A percentile compares a stretch with the other conserved stretches of the same genome.
phyloP scores from a whole-genome alignment of 2,888 invertebrate genomes.

The Labia minor region DNA sequence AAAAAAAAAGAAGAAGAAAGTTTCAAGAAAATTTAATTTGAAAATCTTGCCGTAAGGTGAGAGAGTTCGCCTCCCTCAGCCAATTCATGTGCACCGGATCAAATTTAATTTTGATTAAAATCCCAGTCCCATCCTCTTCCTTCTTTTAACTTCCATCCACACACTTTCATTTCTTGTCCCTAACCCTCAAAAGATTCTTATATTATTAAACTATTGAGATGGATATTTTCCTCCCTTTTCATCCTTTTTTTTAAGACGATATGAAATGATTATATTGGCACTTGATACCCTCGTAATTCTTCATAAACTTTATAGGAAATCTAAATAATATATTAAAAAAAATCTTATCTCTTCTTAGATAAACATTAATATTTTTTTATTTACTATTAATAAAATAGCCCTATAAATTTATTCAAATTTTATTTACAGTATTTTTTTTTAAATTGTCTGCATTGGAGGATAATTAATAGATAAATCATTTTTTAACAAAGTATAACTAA shows the following conservation, averaged over 20 bases:
- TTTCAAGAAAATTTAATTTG: background rate
- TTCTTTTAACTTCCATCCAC: too few relatives aligned
- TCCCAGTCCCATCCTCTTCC: too few relatives aligned
- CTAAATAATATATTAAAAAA: conserved; percentile 9
- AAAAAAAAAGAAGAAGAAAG: background rate
- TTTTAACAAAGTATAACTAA: too few relatives aligned
- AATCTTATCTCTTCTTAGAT: background rate
- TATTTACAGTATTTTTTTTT: too few relatives aligned
- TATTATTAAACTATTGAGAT: background rate
- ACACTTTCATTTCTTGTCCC: too few relatives aligned
- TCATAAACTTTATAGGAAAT: background rate
- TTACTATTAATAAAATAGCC: too few relatives aligned
- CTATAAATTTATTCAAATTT: too few relatives aligned
- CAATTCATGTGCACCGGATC: background rate
- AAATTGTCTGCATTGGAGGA: too few relatives aligned
- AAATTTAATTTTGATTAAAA: background rate
- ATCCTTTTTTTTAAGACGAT: background rate
- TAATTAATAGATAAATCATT: too few relatives aligned
- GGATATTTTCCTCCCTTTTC: background rate
- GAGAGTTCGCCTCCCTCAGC: background rate
- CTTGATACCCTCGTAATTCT: conserved; percentile 1
- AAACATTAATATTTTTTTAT: too few relatives aligned
- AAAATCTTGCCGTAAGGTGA: background rate
- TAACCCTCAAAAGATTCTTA: too few relatives aligned
- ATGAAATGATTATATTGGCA: background rate